Base-by-base conservation (phyloP, 2,113 vertebrate species). In the Ceuthmochares aereus region DNA sequence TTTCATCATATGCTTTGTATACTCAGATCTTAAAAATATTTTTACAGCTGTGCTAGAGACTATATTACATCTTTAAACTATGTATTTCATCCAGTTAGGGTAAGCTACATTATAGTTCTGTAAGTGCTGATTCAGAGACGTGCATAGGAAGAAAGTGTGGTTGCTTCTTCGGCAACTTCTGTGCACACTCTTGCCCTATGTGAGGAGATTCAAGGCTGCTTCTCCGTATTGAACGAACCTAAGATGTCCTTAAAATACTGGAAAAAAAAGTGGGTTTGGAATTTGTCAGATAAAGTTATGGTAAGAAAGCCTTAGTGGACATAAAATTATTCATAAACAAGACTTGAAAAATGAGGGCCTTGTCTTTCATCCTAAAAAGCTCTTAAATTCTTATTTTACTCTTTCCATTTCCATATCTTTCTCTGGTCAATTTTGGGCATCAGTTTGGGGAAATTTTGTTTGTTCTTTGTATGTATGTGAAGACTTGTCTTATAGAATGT, bases 21-120 rank as follows among this genome's bases (percentile, higher is more conserved):
- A 2, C 27, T 27, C 13, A 60, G 45, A 56, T 45, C 27, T 63
- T 63, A 10, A 64, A 52, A 51, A 52, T 12, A 23, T 64, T 67
- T 90, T 68, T 68, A 13, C 26, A 37, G 2, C 23, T 47, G 5
- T 54, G 2, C 23, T 56, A 68, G 47, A 83, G 34, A 75, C 51
- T 64, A 56, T 79, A 51, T 79, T 55, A 37, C 37, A 18, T 47
- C 20, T 72, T 72, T 92, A 26, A 91, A 42, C 10, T 12, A 2
- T 58, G 19, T 36, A 9, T 63, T 95, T 79, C 34, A 9, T 68
- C 55, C 58, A 34, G 6, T 62, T 75, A 70, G 20, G 21, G 8
- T 37, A 52, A 27, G 21, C 58, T 42, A 1, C 8, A 2, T 19
- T 85, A 37, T 19, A 79, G 26, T 22, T 83, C 34, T 0, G 0